These are phyloP conservation scores for Spea multiplicata DNA, from an alignment of 2,113 vertebrate genomes.

Conservation along the genomic window DNA sequence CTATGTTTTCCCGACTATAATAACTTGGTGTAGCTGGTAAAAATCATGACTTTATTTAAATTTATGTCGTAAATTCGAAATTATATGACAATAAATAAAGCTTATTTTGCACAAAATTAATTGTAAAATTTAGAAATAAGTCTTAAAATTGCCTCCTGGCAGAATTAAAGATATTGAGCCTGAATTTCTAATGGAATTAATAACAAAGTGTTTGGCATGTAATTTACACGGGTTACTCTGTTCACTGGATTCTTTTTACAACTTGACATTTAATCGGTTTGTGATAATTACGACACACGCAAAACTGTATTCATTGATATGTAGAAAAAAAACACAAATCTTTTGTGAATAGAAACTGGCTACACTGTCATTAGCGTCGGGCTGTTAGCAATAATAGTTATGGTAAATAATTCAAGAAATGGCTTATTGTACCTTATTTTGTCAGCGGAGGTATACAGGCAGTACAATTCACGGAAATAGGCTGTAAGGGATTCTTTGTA, in stretches of 20 bases:
- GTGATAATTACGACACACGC: constrained; percentile 6
- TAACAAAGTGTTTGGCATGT: too few relatives aligned
- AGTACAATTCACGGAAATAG: not conserved
- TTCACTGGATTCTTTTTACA: not conserved
- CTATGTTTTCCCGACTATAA: too few relatives aligned
- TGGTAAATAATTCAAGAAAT: constrained; percentile 11
- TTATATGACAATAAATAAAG: too few relatives aligned
- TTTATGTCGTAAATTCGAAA: too few relatives aligned
- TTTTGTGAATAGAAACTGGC: not conserved
- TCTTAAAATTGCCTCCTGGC: too few relatives aligned
- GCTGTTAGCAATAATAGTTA: constrained; percentile 5
- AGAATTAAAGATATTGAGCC: too few relatives aligned
- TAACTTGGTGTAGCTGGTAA: too few relatives aligned
- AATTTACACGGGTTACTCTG: not conserved
- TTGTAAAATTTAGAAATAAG: too few relatives aligned
- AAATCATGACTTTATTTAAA: too few relatives aligned
- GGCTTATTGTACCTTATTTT: not conserved
- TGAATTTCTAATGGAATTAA: too few relatives aligned
- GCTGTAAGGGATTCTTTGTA: not conserved
- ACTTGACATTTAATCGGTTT: not conserved
- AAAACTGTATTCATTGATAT: not conserved
- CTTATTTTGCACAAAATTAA: too few relatives aligned
- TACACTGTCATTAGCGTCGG: not conserved
- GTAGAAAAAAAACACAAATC: not conserved
- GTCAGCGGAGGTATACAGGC: not conserved